Evolutionary conservation across 2,888 invertebrate genomes (phyloP).

Genomic region (Cistogaster globosa): DNA sequence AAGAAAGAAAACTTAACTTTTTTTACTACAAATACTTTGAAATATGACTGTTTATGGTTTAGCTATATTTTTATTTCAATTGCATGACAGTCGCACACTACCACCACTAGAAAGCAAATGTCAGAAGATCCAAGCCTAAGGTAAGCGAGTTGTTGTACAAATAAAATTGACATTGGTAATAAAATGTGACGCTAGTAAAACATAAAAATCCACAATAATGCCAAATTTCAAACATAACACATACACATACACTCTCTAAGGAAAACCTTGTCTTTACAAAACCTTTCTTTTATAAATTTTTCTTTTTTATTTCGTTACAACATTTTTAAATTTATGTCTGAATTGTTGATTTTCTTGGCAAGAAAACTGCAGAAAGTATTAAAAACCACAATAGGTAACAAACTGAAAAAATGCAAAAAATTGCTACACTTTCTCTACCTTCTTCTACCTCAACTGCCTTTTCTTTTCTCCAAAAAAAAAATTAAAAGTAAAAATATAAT

Average conservation of each 20-base stretch:
- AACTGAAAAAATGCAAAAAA: conserved; percentile 50
- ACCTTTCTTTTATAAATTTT: conserved; percentile 17
- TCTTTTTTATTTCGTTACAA: neutral
- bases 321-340: conserved; percentile 32
- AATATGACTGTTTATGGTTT: conserved; percentile 51
- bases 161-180: conserved; percentile 72
- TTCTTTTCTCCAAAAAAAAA: conserved; percentile 7
- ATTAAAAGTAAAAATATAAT: neutral
- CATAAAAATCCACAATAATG: conserved; percentile 61
- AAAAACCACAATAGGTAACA: conserved; percentile 23
- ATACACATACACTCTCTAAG: neutral
- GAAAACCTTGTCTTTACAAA: conserved; percentile 12
- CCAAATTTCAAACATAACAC: conserved; percentile 15
- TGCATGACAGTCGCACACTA: conserved; percentile 54
- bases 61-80: conserved; percentile 51
- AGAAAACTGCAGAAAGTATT: conserved; percentile 20
- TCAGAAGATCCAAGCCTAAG: neutral
- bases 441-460: neutral
- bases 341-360: conserved; percentile 52
- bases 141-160: conserved; percentile 35
- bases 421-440: conserved; percentile 34
- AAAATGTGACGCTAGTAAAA: conserved; percentile 72
- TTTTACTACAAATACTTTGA: conserved; percentile 48
- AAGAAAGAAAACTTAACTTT: neutral
- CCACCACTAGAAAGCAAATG: conserved; percentile 8